Evolutionary conservation across 2,113 vertebrate genomes (phyloP).

Genomic region (Eulemur rufifrons): DNA sequence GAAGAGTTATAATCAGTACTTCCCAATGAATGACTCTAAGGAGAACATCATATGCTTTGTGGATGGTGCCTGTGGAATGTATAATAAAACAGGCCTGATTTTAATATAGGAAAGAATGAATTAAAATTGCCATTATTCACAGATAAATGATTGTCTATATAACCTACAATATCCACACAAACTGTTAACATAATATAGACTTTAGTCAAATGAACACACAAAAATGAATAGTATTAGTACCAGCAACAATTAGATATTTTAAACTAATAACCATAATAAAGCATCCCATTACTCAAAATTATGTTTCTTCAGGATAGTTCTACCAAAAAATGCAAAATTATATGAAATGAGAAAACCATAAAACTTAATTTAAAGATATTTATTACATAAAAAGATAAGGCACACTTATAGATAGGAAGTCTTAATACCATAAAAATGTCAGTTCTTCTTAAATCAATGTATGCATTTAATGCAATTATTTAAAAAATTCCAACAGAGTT

Average conservation of each 20-base stretch:
- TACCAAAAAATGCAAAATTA: background rate
- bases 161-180: background rate
- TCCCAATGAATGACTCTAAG: background rate
- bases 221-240: background rate
- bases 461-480: background rate
- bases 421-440: background rate
- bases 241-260: background rate
- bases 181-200: background rate
- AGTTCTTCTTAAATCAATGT: background rate
- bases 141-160: background rate
- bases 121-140: background rate
- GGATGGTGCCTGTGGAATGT: background rate
- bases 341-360: background rate
- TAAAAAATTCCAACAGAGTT: background rate
- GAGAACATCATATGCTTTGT: background rate
- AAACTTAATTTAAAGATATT: background rate
- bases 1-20: background rate
- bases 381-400: background rate
- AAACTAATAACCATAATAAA: conserved; percentile 15
- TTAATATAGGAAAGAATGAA: background rate
- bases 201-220: conserved; percentile 10
- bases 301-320: background rate
- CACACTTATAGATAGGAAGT: background rate
- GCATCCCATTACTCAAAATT: background rate
- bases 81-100: background rate